Base-by-base conservation (phyloP, 2,113 vertebrate genomes). In the Petromus typicus region DNA sequence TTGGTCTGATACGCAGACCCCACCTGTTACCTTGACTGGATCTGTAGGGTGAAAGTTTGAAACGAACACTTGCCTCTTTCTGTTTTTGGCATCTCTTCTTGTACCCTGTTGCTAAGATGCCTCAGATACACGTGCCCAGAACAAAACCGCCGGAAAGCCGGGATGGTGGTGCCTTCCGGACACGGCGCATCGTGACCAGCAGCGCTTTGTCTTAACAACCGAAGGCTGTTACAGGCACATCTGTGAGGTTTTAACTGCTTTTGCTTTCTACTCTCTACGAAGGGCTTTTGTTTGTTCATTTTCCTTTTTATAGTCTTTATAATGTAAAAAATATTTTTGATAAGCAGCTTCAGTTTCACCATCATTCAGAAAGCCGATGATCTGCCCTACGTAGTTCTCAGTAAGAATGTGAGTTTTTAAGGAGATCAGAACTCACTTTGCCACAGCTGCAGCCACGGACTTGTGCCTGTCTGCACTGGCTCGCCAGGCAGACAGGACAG, bases 271-370 rank as follows among this genome's bases (percentile, higher is more conserved):
- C 91, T 94, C 96, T 93, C 57, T 96, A 86, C 96, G 67, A 94
- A 95, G 95, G 93, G 89, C 63, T 97, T 95, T 95, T 89, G 2
- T 92, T 96, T 92, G 61, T 54, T 51, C 75, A 34, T 61, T 92
- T 97, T 94, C 83, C 8, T 94, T 96, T 92, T 73, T 97, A 96
- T 92, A 61, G 94, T 97, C 96, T 93, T 96, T 96, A 97, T 94
- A 34, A 93, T 96, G 92, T 91, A 97, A 94, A 97, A 96, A 97
- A 96, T 90, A 94, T 7, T 32, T 97, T 95, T 96, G 54, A 95
- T 97, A 80, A 96, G 85, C 96, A 30, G 89, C 94, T 78, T 95
- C 93, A 32, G 43, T 76, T 16, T 48, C 43, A 32, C 43, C 96
- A 94, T 96, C n/a, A 32, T 95, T 95, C 73, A 59, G 89, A 93